These are phyloP conservation scores for Lepidurus arcticus DNA, from an alignment of 1,140 invertebrate genomes.

Conservation along the genomic window DNA sequence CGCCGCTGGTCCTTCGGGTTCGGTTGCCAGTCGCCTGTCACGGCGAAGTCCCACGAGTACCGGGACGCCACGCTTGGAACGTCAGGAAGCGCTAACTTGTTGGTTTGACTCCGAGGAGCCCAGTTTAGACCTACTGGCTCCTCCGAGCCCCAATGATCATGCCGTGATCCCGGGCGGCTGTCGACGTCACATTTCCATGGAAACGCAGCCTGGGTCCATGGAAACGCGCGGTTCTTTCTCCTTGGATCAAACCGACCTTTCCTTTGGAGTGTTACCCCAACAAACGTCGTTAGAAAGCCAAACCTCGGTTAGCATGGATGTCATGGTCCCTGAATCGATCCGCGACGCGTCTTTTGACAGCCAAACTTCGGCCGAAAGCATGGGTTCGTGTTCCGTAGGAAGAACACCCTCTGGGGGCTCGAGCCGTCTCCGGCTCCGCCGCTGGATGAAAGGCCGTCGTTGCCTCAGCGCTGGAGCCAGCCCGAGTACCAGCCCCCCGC, in stretches of 20 bases:
- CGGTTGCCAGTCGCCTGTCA: not conserved
- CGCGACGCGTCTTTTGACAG: conserved; percentile 33
- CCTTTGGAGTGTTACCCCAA: conserved; percentile 23
- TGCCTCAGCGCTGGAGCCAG: conserved; percentile 59
- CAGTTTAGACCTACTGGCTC: conserved; percentile 45
- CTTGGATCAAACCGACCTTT: conserved; percentile 25
- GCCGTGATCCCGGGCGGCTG: conserved; percentile 41
- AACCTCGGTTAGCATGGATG: conserved; percentile 33
- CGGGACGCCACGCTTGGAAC: conserved; percentile 35
- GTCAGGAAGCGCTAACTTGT: conserved; percentile 35
- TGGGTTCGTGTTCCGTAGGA: conserved; percentile 28
- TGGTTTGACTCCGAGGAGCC: conserved; percentile 36
- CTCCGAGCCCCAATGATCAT: conserved; percentile 39
- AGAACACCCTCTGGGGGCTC: conserved; percentile 23
- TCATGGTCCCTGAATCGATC: conserved; percentile 27
- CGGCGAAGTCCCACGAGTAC: conserved; percentile 29
- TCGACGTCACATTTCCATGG: conserved; percentile 34
- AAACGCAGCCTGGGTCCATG: conserved; percentile 31
- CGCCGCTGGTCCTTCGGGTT: not conserved
- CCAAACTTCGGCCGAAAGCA: conserved; percentile 33
- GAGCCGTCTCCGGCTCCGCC: conserved; percentile 10
- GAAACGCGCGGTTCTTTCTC: conserved; percentile 30
- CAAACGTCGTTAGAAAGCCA: conserved; percentile 33
- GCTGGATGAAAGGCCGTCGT: conserved; percentile 44
- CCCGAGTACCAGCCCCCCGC: conserved; percentile 56